Evolutionary conservation across 2,113 vertebrate genomes (phyloP).

Genomic region (Patagioenas fasciata): DNA sequence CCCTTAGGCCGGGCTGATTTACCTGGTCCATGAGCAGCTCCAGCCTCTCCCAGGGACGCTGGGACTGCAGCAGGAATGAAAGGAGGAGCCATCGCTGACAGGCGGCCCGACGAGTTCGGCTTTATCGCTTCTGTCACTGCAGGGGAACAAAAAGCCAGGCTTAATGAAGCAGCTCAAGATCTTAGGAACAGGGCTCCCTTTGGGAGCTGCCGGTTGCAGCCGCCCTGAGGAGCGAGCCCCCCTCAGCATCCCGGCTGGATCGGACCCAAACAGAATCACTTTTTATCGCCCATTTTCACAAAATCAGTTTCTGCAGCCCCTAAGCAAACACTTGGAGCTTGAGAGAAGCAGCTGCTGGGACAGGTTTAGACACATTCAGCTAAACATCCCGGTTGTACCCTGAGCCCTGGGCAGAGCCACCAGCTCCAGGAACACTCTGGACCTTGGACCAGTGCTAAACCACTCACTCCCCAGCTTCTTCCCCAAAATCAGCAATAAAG

Average conservation of each 20-base stretch:
- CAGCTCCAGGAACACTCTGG: background rate
- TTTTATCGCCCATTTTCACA: too few relatives aligned
- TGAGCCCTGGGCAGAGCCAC: background rate
- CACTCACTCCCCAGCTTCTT: background rate
- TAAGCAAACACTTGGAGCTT: background rate
- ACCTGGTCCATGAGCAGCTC: background rate
- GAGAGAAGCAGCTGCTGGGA: background rate
- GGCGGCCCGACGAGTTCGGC: background rate
- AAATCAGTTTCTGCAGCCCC: fast-evolving
- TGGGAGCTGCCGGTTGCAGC: background rate
- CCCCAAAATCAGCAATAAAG: background rate
- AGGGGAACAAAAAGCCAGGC: background rate
- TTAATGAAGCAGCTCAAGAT: background rate
- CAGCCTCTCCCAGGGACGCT: background rate
- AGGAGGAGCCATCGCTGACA: background rate
- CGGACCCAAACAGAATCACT: fast-evolving
- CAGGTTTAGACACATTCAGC: fast-evolving
- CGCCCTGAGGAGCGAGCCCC: background rate
- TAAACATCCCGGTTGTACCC: background rate
- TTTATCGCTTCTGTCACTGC: background rate
- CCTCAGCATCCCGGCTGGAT: fast-evolving
- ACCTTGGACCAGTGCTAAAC: fast-evolving
- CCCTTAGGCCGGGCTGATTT: background rate
- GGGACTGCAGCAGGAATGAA: background rate
- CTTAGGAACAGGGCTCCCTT: background rate